Percentiles rank a stretch among this genome's conserved stretches.
Evolutionary conservation across 64 coral and sea anemone species (phyloP).

Genomic region (Orbicella faveolata): DNA sequence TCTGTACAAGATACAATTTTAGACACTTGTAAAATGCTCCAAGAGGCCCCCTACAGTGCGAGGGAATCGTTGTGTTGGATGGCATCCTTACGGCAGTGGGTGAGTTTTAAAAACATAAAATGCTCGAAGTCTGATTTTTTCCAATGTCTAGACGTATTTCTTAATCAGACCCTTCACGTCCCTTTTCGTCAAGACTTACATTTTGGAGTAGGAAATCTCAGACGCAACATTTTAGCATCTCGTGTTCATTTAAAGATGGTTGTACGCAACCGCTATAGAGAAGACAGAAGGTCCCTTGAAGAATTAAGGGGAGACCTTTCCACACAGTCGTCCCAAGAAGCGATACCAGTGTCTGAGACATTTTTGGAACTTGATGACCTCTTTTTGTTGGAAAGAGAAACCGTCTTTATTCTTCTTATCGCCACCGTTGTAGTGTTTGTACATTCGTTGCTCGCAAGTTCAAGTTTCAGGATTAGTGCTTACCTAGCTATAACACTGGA

Average conservation of each 20-base stretch:
- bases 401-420: neutral
- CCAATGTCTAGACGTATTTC: neutral
- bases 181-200: neutral
- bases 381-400: neutral
- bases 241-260: neutral
- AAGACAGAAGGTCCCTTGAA: neutral
- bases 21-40: neutral
- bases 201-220: neutral
- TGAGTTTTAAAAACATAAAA: neutral
- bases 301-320: neutral
- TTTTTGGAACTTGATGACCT: constrained; percentile 21
- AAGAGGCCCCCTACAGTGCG: neutral
- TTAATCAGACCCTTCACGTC: neutral
- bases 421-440: neutral
- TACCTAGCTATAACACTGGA: neutral
- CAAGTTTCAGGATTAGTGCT: neutral
- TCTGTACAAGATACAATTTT: neutral
- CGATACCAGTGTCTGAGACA: neutral
- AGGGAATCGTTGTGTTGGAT: neutral
- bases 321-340: neutral
- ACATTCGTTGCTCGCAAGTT: neutral
- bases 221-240: neutral
- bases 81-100: neutral
- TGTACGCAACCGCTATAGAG: neutral
- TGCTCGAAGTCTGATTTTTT: constrained; percentile 3